These are phyloP conservation scores for Hyles lineata DNA, from an alignment of 2,888 invertebrate genomes.

Conservation along the genomic window DNA sequence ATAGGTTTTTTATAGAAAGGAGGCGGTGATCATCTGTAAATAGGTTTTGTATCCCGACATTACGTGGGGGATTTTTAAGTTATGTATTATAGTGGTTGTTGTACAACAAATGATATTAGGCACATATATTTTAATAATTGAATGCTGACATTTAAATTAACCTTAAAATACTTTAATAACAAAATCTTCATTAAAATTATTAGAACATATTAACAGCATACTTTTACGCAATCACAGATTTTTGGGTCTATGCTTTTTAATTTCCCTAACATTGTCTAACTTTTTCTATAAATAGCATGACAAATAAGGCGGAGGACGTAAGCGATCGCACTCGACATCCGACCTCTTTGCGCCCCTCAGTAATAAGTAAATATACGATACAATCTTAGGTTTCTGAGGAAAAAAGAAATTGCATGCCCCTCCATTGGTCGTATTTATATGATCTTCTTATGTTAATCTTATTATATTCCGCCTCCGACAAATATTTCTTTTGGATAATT, in stretches of 20 bases:
- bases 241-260: too few relatives aligned
- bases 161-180: too few relatives aligned
- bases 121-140: too few relatives aligned
- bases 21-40: constrained; percentile 54
- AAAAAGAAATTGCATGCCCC: constrained; percentile 27
- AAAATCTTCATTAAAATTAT: too few relatives aligned
- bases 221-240: too few relatives aligned
- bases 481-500: constrained; percentile 75
- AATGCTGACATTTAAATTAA: too few relatives aligned
- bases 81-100: not conserved
- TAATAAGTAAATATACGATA: constrained; percentile 25
- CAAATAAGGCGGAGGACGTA: not conserved
- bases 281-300: not conserved
- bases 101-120: too few relatives aligned
- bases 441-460: constrained; percentile 52
- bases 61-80: not conserved
- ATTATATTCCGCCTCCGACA: constrained; percentile 64
- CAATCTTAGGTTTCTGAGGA: constrained; percentile 23
- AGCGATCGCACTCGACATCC: constrained; percentile 11
- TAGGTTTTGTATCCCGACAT: constrained; percentile 1
- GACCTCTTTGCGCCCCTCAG: constrained; percentile 24
- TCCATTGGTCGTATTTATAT: constrained; percentile 20
- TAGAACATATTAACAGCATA: too few relatives aligned
- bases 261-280: too few relatives aligned
- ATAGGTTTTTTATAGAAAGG: constrained; percentile 55